Evolutionary conservation across 2,888 invertebrate genomes (phyloP).

Genomic region (Lasius platythorax): DNA sequence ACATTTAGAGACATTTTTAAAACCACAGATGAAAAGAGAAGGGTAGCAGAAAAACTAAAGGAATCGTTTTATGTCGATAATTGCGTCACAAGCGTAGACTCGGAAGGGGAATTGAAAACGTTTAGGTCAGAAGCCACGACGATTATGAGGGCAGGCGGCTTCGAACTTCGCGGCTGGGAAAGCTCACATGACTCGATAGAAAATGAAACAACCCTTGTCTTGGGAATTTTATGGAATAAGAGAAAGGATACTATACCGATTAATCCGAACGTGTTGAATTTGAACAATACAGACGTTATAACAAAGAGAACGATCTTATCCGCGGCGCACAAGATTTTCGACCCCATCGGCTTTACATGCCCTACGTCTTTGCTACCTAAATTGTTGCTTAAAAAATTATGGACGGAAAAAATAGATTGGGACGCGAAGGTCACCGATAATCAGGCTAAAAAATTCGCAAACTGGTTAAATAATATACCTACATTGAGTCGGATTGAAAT

Average conservation of each 20-base stretch:
- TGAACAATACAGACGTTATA: background rate
- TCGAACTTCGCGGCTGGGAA: slow-evolving; percentile 48
- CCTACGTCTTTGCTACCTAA: slow-evolving; percentile 39
- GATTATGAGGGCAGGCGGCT: background rate
- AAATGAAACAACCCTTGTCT: background rate
- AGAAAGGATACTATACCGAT: slow-evolving; percentile 36
- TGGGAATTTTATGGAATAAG: slow-evolving; percentile 52
- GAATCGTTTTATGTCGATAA: slow-evolving; percentile 43
- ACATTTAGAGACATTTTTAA: slow-evolving; percentile 55
- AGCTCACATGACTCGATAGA: background rate
- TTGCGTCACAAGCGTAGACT: slow-evolving; percentile 33
- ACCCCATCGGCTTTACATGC: slow-evolving; percentile 37
- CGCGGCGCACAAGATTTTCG: slow-evolving; percentile 35
- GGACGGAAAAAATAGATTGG: slow-evolving; percentile 43
- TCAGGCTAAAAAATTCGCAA: slow-evolving; percentile 9
- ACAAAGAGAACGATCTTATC: slow-evolving; percentile 57
- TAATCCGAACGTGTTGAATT: slow-evolving; percentile 37
- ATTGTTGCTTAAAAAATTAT: slow-evolving; percentile 31
- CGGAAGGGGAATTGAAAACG: background rate
- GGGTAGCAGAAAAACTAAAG: background rate
- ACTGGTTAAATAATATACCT: slow-evolving; percentile 61
- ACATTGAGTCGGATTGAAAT: slow-evolving; percentile 60
- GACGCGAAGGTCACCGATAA: slow-evolving; percentile 1
- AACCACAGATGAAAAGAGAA: background rate
- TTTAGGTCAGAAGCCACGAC: background rate